Base-by-base conservation (phyloP, 2,797 vertebrate species). In the Xenops minutus region DNA sequence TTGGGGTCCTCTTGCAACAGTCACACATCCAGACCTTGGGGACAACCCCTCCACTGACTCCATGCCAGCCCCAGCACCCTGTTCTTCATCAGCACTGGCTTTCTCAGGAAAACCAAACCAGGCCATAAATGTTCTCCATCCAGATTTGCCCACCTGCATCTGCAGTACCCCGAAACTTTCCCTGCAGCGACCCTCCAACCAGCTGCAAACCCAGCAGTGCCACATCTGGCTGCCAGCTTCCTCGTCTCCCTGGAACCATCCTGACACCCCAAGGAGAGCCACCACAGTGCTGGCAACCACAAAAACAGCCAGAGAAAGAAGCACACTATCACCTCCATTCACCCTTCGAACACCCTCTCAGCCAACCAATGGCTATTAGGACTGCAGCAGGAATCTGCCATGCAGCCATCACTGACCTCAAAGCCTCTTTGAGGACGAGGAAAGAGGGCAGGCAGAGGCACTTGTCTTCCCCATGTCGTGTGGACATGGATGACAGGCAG, bases 401-500 rank as follows among this genome's bases (percentile, higher is more conserved):
- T 2, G 2, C 44, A 85, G 73, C 32, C 6, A 3, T 20, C 30
- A 51, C 27, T 9, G 2, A 64, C 39, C 49, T 13, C 74, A 81
- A 84, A 73, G 21, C 19, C 20, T 62, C 54, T 43, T 37, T 0
- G 6, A 87, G 48, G 21, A 89, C 19, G 7, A 63, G 23, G 26
- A 73, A 7, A 27, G 23, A 61, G 1, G 12, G 22, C 13, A 81
- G 23, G 19, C 3, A 15, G 52, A 89, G 76, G 16, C 9, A 4
- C 19, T 67, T 14, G 2, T 44, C 26, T 52, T 46, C 36, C 30
- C 48, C 3, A 6, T 26, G 24, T 36, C 3, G 1, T 5, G 2
- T 0, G 0, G 56, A 23, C 41, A 64, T 9, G 2, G 64, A 44
- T 46, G 61, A 71, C 4, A 1, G 14, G 18, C 64, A 66, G 37